Evolutionary conservation across 2,888 invertebrate genomes (phyloP).

Genomic region (Sthenelais limicola): DNA sequence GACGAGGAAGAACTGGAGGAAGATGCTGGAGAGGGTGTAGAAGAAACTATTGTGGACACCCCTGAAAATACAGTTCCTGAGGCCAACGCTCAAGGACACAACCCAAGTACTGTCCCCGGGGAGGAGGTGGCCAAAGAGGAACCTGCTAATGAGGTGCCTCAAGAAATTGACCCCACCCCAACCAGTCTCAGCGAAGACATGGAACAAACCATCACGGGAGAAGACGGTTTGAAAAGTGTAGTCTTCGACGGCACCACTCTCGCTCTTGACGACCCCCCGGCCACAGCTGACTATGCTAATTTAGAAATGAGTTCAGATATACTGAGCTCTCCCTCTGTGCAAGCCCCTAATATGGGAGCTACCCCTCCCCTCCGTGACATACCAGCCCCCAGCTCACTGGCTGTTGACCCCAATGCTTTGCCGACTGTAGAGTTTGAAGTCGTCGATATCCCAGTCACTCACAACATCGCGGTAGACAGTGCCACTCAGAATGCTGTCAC

Average conservation of each 20-base stretch:
- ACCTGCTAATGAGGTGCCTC: too few relatives aligned
- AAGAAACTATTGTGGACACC: not conserved
- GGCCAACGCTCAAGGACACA: too few relatives aligned
- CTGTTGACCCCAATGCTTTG: not conserved
- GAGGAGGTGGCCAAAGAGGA: too few relatives aligned
- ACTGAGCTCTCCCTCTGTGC: not conserved
- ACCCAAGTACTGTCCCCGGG: too few relatives aligned
- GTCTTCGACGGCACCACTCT: slow-evolving; percentile 20
- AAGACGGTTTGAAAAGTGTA: slow-evolving; percentile 13
- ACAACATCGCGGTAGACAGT: too few relatives aligned
- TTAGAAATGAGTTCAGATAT: not conserved
- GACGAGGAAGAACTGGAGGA: not conserved
- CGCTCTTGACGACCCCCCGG: not conserved
- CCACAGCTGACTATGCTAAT: not conserved
- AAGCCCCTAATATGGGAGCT: not conserved
- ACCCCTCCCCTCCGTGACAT: slow-evolving; percentile 15
- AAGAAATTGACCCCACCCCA: too few relatives aligned
- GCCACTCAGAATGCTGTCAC: not conserved
- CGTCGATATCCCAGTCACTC: not conserved
- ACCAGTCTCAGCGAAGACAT: not conserved
- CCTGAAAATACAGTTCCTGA: not conserved
- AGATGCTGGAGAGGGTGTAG: not conserved
- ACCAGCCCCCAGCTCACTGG: too few relatives aligned
- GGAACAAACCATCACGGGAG: slow-evolving; percentile 2
- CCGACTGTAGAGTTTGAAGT: not conserved